phyloP scores from a whole-genome alignment of 1,140 invertebrate species.

The Polypedilum vanderplanki region DNA sequence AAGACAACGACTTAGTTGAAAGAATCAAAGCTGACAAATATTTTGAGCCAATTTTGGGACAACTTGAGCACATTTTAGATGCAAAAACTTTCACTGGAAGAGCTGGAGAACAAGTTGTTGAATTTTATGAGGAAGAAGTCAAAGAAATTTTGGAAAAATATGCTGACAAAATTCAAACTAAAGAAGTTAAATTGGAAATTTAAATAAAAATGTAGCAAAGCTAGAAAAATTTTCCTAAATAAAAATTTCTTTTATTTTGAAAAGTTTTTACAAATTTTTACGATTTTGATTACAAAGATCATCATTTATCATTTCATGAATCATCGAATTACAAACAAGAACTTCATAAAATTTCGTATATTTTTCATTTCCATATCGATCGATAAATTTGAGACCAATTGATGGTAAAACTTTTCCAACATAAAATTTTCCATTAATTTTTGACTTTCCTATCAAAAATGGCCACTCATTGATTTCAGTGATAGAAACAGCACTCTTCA shows the following conservation, averaged over 20 bases:
- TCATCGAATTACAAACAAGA: background rate
- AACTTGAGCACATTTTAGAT: constrained; percentile 71
- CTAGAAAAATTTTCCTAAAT: no score
- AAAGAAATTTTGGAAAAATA: constrained; percentile 66
- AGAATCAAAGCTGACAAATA: constrained; percentile 72
- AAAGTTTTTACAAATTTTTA: background rate
- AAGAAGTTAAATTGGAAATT: constrained; percentile 1
- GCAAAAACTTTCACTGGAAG: constrained; percentile 82
- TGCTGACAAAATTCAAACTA: constrained; percentile 42
- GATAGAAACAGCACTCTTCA: background rate
- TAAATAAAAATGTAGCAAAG: background rate
- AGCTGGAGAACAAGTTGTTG: constrained; percentile 76
- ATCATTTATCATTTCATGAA: background rate
- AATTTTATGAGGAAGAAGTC: constrained; percentile 75
- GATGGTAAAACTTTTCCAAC: background rate
- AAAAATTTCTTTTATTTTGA: no score
- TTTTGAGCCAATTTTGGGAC: constrained; percentile 73
- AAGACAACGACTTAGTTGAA: constrained; percentile 85
- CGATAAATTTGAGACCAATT: background rate
- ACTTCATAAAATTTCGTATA: background rate
- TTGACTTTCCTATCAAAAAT: background rate
- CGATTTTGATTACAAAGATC: background rate
- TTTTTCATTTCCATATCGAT: background rate
- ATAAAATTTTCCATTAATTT: background rate
- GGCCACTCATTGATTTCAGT: background rate